These are phyloP conservation scores for Oceanites oceanicus DNA, from an alignment of 2,113 vertebrate genomes.

Conservation along the genomic window DNA sequence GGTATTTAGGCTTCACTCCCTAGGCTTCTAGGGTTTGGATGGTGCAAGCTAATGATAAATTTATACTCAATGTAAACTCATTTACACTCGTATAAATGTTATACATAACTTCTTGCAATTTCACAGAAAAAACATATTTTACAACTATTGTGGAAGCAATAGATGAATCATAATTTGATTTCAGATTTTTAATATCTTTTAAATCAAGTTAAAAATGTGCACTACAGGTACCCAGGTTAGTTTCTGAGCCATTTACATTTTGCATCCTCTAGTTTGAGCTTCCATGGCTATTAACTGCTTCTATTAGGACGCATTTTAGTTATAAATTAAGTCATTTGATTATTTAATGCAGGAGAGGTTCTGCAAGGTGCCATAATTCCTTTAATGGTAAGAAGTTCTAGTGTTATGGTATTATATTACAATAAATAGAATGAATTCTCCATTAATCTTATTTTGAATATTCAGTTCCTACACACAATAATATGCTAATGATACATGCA, in stretches of 20 bases:
- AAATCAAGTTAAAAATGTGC: background rate
- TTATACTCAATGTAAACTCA: background rate
- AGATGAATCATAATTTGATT: background rate
- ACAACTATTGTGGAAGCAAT: background rate
- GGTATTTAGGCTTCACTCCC: background rate
- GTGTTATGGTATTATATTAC: background rate
- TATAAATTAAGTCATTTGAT: background rate
- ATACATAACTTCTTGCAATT: background rate
- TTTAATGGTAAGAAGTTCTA: background rate
- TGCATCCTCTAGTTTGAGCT: background rate
- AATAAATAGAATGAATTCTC: background rate
- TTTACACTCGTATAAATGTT: background rate
- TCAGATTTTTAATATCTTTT: background rate
- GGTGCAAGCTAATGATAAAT: slow-evolving; percentile 30
- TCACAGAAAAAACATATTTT: background rate
- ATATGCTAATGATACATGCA: background rate
- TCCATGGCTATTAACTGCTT: background rate
- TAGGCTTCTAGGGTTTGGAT: background rate
- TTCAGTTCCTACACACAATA: background rate
- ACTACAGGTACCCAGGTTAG: background rate
- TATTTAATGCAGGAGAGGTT: background rate
- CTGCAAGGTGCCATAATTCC: background rate
- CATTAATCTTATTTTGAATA: background rate
- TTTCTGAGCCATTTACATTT: background rate
- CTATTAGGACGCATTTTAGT: background rate